Evolutionary conservation across 2,888 invertebrate species (phyloP), one percentile per base, ranked within the genome.

Genomic region (Abrostola triplasia): DNA sequence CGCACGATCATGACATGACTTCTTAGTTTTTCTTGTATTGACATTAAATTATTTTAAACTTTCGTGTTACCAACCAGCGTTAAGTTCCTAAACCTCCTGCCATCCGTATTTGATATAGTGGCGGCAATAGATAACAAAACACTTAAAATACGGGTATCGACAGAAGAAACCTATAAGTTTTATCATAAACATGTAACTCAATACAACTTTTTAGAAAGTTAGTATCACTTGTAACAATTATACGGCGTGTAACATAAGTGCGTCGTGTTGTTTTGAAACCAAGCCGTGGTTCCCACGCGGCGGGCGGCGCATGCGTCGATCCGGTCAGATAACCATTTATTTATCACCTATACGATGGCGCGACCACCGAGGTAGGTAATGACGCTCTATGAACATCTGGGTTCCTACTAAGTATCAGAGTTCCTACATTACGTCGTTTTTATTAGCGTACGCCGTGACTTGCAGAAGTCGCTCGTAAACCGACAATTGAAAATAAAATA

Each of bases 271-370:
- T 70, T 70, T 69, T 73, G 80, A 78, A 84, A 84, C 78, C 77
- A 67, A 82, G 82, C 76, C 71, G 67, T 66, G 57, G 76, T 84
- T 86, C 87, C 82, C 85, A 86, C 87, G 85, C 79, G 74, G 73
- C 70, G 80, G 77, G 78, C 74, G 77, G 76, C 67, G 76, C 76
- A 76, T 74, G 75, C 75, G 74, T 81, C 82, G 83, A 81, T 85
- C 81, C 81, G 81, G 84, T 81, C 79, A 79, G 87, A 88, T 88
- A 86, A 84, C 79, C 73, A 77, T 79, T 84, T 88, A 89, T 89
- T 88, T 88, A 90, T 88, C 86, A 87, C 88, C 83, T 80, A 78
- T 73, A 72, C 68, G 70, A 73, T 53, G 66, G 65, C 60, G 65
- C 78, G 86, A 82, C 80, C 83, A 80, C 83, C 82, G 65, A 68